Base-by-base conservation (phyloP, 2,113 vertebrate genomes). In the Chauna torquata region DNA sequence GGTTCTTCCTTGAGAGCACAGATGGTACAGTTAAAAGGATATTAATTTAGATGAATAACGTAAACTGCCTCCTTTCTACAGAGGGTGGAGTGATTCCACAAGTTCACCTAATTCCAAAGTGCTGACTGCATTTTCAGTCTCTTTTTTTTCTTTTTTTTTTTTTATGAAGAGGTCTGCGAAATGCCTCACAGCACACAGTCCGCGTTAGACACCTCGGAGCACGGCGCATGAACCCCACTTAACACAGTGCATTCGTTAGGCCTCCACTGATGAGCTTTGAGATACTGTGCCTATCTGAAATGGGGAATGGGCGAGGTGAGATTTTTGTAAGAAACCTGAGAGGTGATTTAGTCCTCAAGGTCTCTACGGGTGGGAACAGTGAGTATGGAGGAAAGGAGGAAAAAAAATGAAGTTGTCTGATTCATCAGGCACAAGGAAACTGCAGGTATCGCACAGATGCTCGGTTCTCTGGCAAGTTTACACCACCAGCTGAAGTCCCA, bases 151-250 rank as follows among this genome's bases (percentile, higher is more conserved):
- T 55, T 16, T 27, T 54, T 54, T 52, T 54, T 27, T 30, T 55
- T 64, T 61, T 22, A 36, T 2, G 27, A 45, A 72, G 62, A 8
- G 1, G 12, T 3, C 68, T 45, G 72, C 49, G 45, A 82, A 80
- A 70, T 15, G 27, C 42, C 42, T 74, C 64, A 20, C 12, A 15
- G 84, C 40, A 44, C 14, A 2, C 2, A 13, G 38, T 54, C 34
- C n/a, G 59, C 4, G 1, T 28, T 6, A 19, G 82, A 45, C 13
- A 40, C 40, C 61, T 25, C 14, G 4, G 25, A 49, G 45, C 24
- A 23, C 0, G 3, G 68, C 36, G 72, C 55, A 15, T 32, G 27
- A 79, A 45, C 32, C 34, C 22, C n/a, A 4, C 2, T 1, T 6
- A 24, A 24, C 28, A 40, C 3, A 32, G 23, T 5, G 38, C 13